Conservation (phyloP, 2,888 invertebrate genomes). For the Ophion ellenae region DNA sequence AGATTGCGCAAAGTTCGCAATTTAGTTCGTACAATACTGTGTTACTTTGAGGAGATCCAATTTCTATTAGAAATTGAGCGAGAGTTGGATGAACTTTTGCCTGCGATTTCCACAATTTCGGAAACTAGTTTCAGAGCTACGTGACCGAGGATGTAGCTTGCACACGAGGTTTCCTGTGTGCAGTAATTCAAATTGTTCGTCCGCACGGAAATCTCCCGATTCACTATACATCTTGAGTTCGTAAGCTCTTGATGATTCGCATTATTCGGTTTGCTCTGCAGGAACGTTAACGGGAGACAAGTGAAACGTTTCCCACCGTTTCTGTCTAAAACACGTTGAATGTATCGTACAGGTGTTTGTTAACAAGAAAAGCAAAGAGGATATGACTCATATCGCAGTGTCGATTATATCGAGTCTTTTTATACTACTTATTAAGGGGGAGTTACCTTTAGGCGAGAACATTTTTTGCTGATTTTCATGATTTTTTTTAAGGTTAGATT, state of each 20-base stretch:
- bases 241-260: conserved; percentile 8
- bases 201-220: background rate
- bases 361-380: background rate
- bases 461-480: no score
- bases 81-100: conserved; percentile 43
- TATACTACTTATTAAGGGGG: no score
- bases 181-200: conserved; percentile 34
- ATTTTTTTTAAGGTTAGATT: no score
- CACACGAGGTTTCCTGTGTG: background rate
- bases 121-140: conserved; percentile 37
- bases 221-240: conserved; percentile 16
- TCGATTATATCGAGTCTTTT: background rate
- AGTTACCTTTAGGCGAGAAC: no score
- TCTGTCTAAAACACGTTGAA: background rate
- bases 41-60: conserved; percentile 15
- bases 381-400: background rate
- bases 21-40: conserved; percentile 3
- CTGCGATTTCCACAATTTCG: conserved; percentile 34
- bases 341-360: background rate
- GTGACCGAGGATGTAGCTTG: conserved; percentile 12
- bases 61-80: conserved; percentile 22
- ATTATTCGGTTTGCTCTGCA: background rate
- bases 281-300: background rate
- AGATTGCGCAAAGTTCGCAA: background rate
- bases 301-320: background rate